Percentiles rank a stretch among this genome's conserved stretches.
Conservation (phyloP, 1,140 invertebrate genomes). For the Sitobion miscanthi region DNA sequence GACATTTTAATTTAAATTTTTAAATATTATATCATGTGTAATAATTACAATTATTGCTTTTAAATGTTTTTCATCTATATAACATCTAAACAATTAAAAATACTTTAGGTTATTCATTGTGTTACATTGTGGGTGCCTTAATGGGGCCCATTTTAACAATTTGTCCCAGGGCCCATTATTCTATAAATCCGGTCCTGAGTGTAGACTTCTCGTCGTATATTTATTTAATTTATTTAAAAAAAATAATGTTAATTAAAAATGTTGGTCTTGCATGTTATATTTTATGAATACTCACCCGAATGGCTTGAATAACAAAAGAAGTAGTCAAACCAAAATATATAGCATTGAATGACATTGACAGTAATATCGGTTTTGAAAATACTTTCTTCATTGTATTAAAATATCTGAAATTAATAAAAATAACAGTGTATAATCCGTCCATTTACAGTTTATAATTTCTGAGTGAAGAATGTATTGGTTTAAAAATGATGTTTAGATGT, state of each 20-base stretch:
- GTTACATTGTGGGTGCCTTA: no score
- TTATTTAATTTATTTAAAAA: not conserved
- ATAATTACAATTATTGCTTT: no score
- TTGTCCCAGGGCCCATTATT: no score
- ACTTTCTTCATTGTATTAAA: not conserved
- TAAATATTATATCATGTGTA: no score
- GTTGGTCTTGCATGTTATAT: not conserved
- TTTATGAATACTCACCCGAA: not conserved
- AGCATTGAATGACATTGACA: not conserved
- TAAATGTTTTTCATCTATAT: no score
- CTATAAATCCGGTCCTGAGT: no score
- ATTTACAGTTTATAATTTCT: not conserved
- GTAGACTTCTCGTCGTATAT: not conserved
- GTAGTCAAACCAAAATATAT: constrained; percentile 2
- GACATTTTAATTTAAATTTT: no score
- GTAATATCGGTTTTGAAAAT: not conserved
- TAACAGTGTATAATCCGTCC: not conserved
- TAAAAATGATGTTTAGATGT: no score
- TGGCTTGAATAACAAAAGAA: not conserved
- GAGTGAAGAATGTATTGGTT: not conserved
- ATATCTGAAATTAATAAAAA: not conserved
- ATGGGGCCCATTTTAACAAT: no score
- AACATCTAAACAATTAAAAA: no score
- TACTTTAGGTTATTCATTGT: no score
- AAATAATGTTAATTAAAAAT: not conserved